Evolutionary conservation across 2,888 invertebrate genomes (phyloP), one percentile per base, ranked within the genome.

Genomic region (Acleris literana): DNA sequence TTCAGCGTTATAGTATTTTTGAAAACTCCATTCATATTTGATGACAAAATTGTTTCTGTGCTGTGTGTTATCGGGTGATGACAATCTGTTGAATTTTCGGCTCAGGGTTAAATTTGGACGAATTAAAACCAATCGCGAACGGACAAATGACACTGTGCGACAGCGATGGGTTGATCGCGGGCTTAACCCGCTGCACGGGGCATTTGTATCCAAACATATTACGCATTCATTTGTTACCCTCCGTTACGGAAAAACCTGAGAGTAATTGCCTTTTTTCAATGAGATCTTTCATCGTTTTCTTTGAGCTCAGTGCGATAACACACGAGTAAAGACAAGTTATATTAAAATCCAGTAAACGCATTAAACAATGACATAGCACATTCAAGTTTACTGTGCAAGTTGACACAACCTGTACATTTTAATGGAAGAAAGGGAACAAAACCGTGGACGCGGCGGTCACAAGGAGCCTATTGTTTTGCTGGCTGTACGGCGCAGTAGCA

Each of bases 381-480:
- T 79, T 79, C 72, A 81, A 76, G 71, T 75, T 74, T 73, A 76
- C 80, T 78, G 73, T 77, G 78, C 75, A 77, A 77, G 79, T 82
- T 84, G 83, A 83, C 79, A 81, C 81, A 81, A 77, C 76, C 81
- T 80, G 80, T 73, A 81, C 76, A 76, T 74, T 79, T 82, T 84
- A 83, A 83, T 80, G 76, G 57, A 57, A 66, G 66, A 66, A 62
- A 62, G 56, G 79, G 80, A 81, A 88, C 87, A 88, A 87, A 85
- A 83, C 80, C 74, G 75, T 72, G 76, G 64, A 74, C 74, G 76
- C 76, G 80, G 85, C 86, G 85, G 86, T 86, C 86, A 87, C 81
- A 83, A 86, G 85, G 79, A 84, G 84, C 80, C 39, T 83, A 88
- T 90, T 90, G 89, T 89, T 88, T 88, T 85, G 85, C 81, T 83